Evolutionary conservation across 1,140 invertebrate species (phyloP), one percentile per base, ranked within the genome.

Genomic region (Drosophila serrata): DNA sequence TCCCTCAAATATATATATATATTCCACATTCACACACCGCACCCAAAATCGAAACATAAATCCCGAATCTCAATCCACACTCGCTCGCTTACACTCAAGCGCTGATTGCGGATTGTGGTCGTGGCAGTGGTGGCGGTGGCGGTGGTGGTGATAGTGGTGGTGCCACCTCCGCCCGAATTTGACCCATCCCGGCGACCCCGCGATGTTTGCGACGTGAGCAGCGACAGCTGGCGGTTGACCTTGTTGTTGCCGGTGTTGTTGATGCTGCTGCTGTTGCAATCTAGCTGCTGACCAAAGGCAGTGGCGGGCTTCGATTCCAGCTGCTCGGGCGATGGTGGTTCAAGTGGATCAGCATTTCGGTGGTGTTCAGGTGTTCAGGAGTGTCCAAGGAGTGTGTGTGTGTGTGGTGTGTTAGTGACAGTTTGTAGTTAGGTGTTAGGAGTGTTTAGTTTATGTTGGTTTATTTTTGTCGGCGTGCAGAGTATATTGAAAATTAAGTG

Each of bases 71-170:
- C 31, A 51, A 59, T 51, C 49, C 45, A 48, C 33, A 19, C 49
- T 43, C 59, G 42, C 67, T 68, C 57, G 82, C 91, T 92, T 92
- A 92, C 91, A 87, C 82, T 92, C 68, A 92, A 79, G 75, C 91
- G 91, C 55, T 92, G 91, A 59, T 86, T 69, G 68, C 85, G 81
- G 56, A 68, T 90, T 72, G 77, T 53, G 56, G 51, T 57, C 45
- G 55, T 40, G 33, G 72, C 62, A 22, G 73, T 69, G 59, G 64
- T 88, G 73, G 64, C 88, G 73, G 76, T 29, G 4, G 76, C 70
- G 37, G 57, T 79, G 49, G 73, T 76, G 46, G 74, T 73, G 42
- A 70, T 73, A 17, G 59, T 79, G 65, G 79, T 70, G 29, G 46
- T 39, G 37, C 40, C 72, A 42, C 76, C 59, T 75, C 49, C 79